phyloP scores from a whole-genome alignment of 2,797 vertebrate genomes.

The Buphagus erythrorhynchus region DNA sequence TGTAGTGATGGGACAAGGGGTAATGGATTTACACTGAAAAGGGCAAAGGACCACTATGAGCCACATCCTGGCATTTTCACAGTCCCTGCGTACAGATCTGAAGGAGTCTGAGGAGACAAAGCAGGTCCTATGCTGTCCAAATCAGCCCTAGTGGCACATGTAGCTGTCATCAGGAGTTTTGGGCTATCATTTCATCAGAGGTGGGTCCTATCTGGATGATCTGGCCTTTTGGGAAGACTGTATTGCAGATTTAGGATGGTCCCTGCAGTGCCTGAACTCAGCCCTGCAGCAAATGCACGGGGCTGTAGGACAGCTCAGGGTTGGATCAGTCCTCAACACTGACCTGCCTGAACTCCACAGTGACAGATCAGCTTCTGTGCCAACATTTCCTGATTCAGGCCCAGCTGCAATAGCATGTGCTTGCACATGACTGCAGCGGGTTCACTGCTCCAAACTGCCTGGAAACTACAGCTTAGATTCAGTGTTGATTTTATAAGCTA shows the following conservation, averaged over 20 bases:
- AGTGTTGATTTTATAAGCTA: neutral
- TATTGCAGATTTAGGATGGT: neutral
- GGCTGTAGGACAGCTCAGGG: neutral
- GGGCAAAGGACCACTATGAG: neutral
- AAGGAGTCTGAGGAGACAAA: neutral
- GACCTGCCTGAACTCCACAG: neutral
- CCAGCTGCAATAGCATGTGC: accelerated
- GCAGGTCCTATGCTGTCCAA: neutral
- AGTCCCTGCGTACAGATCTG: accelerated
- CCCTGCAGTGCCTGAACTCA: neutral
- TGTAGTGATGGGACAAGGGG: neutral
- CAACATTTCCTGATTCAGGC: neutral
- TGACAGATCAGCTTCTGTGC: neutral
- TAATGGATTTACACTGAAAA: neutral
- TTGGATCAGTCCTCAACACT: neutral
- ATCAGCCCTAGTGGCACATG: neutral
- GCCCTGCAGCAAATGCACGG: neutral
- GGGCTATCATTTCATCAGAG: neutral
- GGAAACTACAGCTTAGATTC: neutral
- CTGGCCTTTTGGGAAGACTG: neutral
- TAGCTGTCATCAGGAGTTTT: neutral
- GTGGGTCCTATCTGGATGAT: neutral
- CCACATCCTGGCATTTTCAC: neutral
- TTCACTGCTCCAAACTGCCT: neutral
- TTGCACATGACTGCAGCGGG: neutral